Base-by-base conservation (phyloP, 2,888 invertebrate genomes). In the Amitus sp. region DNA sequence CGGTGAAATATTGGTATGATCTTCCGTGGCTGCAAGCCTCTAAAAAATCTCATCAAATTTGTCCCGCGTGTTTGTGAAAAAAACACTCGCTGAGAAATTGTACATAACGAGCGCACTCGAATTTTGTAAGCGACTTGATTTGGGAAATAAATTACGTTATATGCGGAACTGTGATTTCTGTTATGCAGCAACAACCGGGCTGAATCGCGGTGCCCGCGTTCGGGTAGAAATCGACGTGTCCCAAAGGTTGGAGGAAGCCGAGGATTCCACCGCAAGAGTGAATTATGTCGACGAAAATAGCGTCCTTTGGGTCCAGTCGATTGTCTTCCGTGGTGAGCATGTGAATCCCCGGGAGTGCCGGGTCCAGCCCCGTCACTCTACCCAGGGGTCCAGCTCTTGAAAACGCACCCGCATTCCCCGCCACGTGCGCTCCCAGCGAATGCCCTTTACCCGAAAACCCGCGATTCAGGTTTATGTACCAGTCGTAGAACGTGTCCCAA, bases 21-120 rank as follows among this genome's bases (percentile, higher is more conserved):
- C 84, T 77, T 13, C 82, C 83, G 62, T 85, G 85, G 62, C 83
- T 84, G 61, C 84, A 84, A 47, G 84, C 84, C 68, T 83, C 85
- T 85, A 67, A 46, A 78, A 77, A 57, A 42, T 1, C n/a, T n/a
- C 62, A 63, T 13, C 23, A 15, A 43, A 23, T 13, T 18, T 23
- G n/a, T 28, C 15, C 1, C 17, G 28, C 23, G 34, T 13, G 13
- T 52, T n/a, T 17, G n/a, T n/a, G n/a, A n/a, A n/a, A n/a, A n/a
- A n/a, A n/a, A n/a, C n/a, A n/a, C n/a, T n/a, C 23, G 23, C 7
- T 7, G 7, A 23, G 23, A 23, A 23, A 23, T 23, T 7, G 23
- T 23, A 7, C 23, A 7, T 23, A 23, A 23, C n/a, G n/a, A n/a
- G n/a, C n/a, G n/a, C n/a, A n/a, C n/a, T n/a, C n/a, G n/a, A n/a